Percentiles rank a stretch among this genome's conserved stretches.
Conservation (phyloP, 2,888 invertebrate genomes). For the Gymnoscelis rufifasciata region DNA sequence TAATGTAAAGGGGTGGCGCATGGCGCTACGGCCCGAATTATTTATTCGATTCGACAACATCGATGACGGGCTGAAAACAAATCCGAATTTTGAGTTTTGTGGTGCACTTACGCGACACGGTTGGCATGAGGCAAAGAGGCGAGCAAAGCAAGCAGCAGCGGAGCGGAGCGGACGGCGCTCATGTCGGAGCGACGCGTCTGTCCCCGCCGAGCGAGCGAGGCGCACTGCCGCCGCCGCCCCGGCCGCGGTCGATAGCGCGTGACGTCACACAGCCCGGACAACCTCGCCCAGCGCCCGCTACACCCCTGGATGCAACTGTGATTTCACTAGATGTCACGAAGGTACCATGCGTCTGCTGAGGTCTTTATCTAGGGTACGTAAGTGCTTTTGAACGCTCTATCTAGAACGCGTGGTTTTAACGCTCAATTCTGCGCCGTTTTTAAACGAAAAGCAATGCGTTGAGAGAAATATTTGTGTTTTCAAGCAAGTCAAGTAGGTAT, state of each 20-base stretch:
- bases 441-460: too few species aligned
- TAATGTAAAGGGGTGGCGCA: constrained; percentile 12
- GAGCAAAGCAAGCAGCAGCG: constrained; percentile 45
- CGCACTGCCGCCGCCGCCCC: constrained; percentile 35
- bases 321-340: too few species aligned
- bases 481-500: too few species aligned
- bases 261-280: constrained; percentile 11
- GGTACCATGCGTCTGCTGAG: too few species aligned
- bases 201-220: constrained; percentile 33
- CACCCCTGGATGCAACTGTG: too few species aligned
- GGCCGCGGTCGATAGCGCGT: constrained; percentile 15
- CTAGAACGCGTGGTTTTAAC: too few species aligned
- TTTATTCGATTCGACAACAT: constrained; percentile 17
- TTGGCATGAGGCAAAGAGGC: constrained; percentile 46
- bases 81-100: too few species aligned
- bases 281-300: background rate
- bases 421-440: too few species aligned
- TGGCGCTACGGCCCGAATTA: constrained; percentile 12
- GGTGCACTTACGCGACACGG: constrained; percentile 45
- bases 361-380: too few species aligned
- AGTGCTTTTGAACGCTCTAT: too few species aligned
- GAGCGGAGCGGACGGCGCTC: constrained; percentile 42
- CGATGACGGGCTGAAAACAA: constrained; percentile 1
- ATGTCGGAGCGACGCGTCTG: constrained; percentile 32
- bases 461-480: too few species aligned